A percentile compares a stretch with the other conserved stretches of the same genome.
phyloP scores from a whole-genome alignment of 2,113 vertebrate genomes.

The Isichthys henryi region DNA sequence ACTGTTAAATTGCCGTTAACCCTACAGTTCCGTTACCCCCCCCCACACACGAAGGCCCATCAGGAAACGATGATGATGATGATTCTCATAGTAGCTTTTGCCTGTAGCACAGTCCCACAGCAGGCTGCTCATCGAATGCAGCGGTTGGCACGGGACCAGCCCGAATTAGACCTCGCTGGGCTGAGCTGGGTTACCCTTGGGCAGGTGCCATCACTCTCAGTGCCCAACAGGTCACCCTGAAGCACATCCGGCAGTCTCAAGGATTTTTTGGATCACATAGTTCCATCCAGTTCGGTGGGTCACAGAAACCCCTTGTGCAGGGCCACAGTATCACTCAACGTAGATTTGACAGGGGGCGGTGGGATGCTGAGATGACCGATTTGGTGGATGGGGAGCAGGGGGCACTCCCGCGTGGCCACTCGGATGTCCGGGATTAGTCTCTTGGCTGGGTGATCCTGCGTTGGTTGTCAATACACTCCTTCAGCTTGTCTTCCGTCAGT shows the following conservation, averaged over 20 bases:
- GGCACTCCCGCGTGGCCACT: not conserved
- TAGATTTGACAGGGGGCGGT: not conserved
- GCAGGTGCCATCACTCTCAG: not conserved
- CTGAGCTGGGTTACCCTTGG: not conserved
- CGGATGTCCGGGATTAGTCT: conserved; percentile 28
- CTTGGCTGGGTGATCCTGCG: conserved; percentile 60
- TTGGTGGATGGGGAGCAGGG: not conserved
- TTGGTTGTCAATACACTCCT: conserved; percentile 87
- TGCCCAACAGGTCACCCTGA: not conserved
- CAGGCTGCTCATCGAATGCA: not conserved
- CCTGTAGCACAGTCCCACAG: not conserved
- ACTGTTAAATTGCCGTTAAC: not conserved
- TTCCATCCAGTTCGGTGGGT: not conserved
- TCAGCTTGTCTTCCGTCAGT: conserved; percentile 86
- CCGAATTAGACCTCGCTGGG: not conserved
- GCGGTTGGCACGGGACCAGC: not conserved
- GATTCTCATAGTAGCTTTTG: not conserved
- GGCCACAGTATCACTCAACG: not conserved
- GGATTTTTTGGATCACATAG: not conserved
- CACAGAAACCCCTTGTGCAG: not conserved
- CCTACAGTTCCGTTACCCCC: not conserved
- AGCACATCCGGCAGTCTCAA: not conserved
- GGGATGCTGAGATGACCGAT: not conserved
- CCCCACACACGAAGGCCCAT: not conserved
- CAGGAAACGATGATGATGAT: not conserved